phyloP scores from a whole-genome alignment of 2,888 invertebrate genomes.

The Caenorhabditis virilis region DNA sequence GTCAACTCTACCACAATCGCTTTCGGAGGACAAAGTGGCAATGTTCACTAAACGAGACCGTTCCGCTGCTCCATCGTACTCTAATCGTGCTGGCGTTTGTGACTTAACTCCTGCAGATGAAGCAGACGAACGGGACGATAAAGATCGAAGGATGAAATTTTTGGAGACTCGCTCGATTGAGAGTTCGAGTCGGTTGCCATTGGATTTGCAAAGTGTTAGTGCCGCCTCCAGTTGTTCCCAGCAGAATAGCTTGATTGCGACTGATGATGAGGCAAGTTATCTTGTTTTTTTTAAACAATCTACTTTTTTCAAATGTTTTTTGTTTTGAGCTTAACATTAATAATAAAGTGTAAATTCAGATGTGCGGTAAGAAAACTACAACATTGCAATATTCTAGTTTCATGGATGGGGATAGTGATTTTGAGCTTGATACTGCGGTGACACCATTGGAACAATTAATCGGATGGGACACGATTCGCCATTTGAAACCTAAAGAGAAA shows the following conservation, averaged over 20 bases:
- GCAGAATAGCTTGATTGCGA: conserved; percentile 24
- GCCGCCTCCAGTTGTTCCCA: conserved; percentile 49
- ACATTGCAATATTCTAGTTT: conserved; percentile 41
- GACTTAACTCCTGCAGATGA: conserved; percentile 50
- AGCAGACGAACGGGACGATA: conserved; percentile 35
- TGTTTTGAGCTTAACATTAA: no score
- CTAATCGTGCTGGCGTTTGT: conserved; percentile 23
- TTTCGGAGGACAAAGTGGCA: conserved; percentile 35
- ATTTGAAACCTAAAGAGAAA: conserved; percentile 81
- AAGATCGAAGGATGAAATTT: conserved; percentile 29
- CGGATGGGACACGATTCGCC: conserved; percentile 78
- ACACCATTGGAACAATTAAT: conserved; percentile 82
- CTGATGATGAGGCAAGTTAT: conserved; percentile 38
- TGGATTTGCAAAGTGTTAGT: conserved; percentile 44
- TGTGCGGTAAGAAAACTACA: conserved; percentile 26
- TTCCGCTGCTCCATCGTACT: conserved; percentile 45
- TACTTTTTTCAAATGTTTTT: neutral
- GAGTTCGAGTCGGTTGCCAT: conserved; percentile 39
- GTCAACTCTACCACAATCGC: conserved; percentile 36
- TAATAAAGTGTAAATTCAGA: conserved; percentile 11
- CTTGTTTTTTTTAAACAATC: neutral
- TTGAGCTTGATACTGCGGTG: conserved; percentile 75
- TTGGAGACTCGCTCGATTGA: conserved; percentile 36
- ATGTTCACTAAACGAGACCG: conserved; percentile 32
- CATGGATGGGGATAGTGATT: conserved; percentile 72